phyloP scores from a whole-genome alignment of 2,888 invertebrate species.

The Scaptomyza flava region DNA sequence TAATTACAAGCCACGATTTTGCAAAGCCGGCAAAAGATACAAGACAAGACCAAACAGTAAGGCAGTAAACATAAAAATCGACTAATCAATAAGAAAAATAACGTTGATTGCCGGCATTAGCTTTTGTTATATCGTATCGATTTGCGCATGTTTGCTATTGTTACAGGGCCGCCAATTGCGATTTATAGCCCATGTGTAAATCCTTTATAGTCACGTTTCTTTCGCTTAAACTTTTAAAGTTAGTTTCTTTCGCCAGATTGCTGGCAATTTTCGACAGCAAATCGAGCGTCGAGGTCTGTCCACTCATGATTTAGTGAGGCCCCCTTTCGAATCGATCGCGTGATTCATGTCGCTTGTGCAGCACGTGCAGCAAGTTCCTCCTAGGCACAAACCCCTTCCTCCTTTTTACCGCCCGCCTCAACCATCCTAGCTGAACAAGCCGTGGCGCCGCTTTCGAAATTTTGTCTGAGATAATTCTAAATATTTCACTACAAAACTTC shows the following conservation, averaged over 20 bases:
- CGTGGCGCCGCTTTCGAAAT: constrained; percentile 46
- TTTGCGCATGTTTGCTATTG: constrained; percentile 25
- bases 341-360: constrained; percentile 42
- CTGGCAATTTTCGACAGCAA: constrained; percentile 52
- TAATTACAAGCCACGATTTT: constrained; percentile 78
- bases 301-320: constrained; percentile 62
- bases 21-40: constrained; percentile 58
- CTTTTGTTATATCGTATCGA: constrained; percentile 31
- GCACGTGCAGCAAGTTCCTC: constrained; percentile 51
- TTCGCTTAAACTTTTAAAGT: constrained; percentile 31
- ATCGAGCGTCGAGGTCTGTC: constrained; percentile 52
- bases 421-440: background rate
- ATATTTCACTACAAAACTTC: constrained; percentile 30
- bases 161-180: constrained; percentile 32
- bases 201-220: constrained; percentile 71
- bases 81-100: constrained; percentile 65
- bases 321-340: constrained; percentile 49
- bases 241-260: constrained; percentile 19
- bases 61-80: constrained; percentile 64
- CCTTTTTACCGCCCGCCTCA: background rate
- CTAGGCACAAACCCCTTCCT: background rate
- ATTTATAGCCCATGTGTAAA: constrained; percentile 70
- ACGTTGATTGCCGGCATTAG: constrained; percentile 44
- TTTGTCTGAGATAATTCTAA: constrained; percentile 38
- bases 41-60: constrained; percentile 18